These are phyloP conservation scores for Lophura nycthemera DNA, from an alignment of 2,113 vertebrate genomes.

Conservation along the genomic window DNA sequence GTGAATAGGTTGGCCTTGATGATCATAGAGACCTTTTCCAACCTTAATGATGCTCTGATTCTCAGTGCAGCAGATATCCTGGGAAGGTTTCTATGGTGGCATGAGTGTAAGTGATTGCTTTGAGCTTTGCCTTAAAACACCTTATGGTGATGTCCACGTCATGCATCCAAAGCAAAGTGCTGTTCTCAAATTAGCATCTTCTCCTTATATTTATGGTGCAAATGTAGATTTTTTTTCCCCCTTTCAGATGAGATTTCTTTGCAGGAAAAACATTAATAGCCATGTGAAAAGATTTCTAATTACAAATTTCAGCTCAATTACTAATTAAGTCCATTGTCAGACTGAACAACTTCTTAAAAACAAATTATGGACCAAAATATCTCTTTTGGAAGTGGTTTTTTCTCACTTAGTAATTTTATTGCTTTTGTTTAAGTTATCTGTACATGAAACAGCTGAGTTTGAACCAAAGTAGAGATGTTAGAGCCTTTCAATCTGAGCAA, in stretches of 20 bases:
- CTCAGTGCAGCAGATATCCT: neutral
- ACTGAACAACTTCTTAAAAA: slow-evolving; percentile 55
- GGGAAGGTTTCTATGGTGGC: neutral
- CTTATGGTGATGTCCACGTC: neutral
- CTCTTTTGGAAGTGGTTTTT: slow-evolving; percentile 29
- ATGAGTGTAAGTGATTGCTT: neutral
- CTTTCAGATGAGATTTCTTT: slow-evolving; percentile 48
- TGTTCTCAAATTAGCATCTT: slow-evolving; percentile 11
- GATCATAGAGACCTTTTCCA: too few species aligned
- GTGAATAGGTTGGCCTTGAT: too few species aligned
- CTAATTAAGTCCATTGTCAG: slow-evolving; percentile 66
- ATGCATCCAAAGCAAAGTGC: neutral
- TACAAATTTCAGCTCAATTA: slow-evolving; percentile 60
- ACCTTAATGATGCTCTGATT: neutral
- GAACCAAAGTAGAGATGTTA: neutral
- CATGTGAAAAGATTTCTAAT: slow-evolving; percentile 65
- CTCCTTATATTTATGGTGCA: slow-evolving; percentile 15
- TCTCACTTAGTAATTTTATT: slow-evolving; percentile 52
- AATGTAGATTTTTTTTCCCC: neutral
- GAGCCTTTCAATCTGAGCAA: neutral
- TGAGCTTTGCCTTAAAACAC: neutral
- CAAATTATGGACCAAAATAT: slow-evolving; percentile 66
- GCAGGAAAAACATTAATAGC: slow-evolving; percentile 53
- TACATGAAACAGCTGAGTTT: slow-evolving; percentile 21
- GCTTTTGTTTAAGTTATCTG: slow-evolving; percentile 27